Base-by-base conservation (phyloP, 2,113 vertebrate species). In the Pelusios castaneus region DNA sequence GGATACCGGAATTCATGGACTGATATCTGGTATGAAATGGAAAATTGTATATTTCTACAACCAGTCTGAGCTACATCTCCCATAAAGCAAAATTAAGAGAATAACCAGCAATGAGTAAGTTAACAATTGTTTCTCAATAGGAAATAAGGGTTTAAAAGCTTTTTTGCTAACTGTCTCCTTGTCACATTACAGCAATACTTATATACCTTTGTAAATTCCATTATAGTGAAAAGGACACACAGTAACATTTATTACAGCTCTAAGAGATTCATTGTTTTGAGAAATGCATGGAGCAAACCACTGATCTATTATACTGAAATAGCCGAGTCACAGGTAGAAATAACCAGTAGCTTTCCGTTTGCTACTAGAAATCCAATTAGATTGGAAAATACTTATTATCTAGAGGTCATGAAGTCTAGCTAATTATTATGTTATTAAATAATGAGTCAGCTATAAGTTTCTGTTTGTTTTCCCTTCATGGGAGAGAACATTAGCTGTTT, bases 391-490 rank as follows among this genome's bases (percentile, higher is more conserved):
- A 80, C 88, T 89, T 89, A 94, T 96, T 93, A n/a, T 31, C 47
- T 87, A 54, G 81, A 82, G 89, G 82, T 92, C 89, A 87, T 89
- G 43, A 52, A 79, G 76, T 73, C 91, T 83, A 94, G 49, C 43
- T 94, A 90, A 95, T 97, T 91, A 94, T 91, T 87, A 34, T 41
- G 41, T 89, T 94, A 96, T 85, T 92, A 94, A 95, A 90, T 90
- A 95, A 56, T 90, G 91, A 88, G 67, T 96, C 91, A 95, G 45
- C 31, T 54, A 94, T 80, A 80, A 81, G 34, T 3, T 77, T 79
- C 91, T 45, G 85, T 89, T 95, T 70, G 63, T 38, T 70, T 92
- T 60, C 93, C 95, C 70, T 49, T 89, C 83, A 54, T 89, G 49
- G 51, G 93, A 89, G 70, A 80, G 60, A 90, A 82, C 24, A n/a